Percentiles rank a stretch among this genome's conserved stretches.
These are phyloP conservation scores for Emesis furor DNA, from an alignment of 2,888 invertebrate species.

Conservation along the genomic window DNA sequence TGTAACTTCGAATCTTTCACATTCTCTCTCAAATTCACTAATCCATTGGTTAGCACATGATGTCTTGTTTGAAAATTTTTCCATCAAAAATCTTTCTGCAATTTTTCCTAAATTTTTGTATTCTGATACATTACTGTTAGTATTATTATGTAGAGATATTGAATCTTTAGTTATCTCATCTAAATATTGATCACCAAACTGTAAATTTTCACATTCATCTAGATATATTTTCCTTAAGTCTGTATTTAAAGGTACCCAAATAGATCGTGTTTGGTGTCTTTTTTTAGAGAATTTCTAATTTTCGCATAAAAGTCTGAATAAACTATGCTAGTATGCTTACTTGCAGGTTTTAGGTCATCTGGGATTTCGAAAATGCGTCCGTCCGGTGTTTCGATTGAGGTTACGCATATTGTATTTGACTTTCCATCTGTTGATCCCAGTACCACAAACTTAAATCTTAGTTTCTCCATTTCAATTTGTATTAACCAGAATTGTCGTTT, in stretches of 20 bases:
- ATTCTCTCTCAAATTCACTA: slow-evolving; percentile 54
- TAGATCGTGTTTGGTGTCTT: too few species aligned
- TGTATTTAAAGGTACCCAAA: slow-evolving; percentile 32
- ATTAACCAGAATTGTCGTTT: too few species aligned
- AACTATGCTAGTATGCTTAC: too few species aligned
- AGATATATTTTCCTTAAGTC: slow-evolving; percentile 38
- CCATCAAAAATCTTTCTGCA: slow-evolving; percentile 16
- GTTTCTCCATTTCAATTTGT: too few species aligned
- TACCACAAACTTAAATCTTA: too few species aligned
- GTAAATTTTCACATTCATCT: slow-evolving; percentile 50
- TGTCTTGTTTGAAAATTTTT: slow-evolving; percentile 48
- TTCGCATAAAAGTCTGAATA: too few species aligned
- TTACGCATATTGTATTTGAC: too few species aligned
- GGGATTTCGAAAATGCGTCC: too few species aligned
- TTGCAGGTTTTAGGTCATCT: too few species aligned
- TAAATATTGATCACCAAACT: slow-evolving; percentile 44
- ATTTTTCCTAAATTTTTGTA: slow-evolving; percentile 12
- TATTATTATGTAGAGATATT: neutral
- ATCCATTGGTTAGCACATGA: slow-evolving; percentile 51
- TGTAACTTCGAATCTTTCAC: slow-evolving; percentile 41
- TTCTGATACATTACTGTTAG: neutral
- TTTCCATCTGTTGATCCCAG: too few species aligned
- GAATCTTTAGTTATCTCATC: slow-evolving; percentile 22
- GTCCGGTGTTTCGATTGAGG: too few species aligned
- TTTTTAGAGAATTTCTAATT: too few species aligned